A percentile compares a stretch with the other conserved stretches of the same genome.
These are phyloP conservation scores for Platypus cylindrus DNA, from an alignment of 2,888 invertebrate species.

Conservation along the genomic window DNA sequence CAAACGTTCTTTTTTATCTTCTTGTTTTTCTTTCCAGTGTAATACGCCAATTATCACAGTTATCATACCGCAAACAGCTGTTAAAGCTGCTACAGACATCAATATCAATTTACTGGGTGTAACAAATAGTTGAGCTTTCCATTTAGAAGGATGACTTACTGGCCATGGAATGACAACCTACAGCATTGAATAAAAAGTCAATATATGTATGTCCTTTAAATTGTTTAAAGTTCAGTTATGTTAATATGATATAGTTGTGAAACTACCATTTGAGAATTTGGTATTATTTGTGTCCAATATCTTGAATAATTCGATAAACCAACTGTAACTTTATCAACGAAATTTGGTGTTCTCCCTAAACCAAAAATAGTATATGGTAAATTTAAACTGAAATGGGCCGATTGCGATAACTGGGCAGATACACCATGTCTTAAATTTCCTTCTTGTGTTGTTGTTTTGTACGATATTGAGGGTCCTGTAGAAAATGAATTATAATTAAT, in stretches of 20 bases:
- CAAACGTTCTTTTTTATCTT: constrained; percentile 64
- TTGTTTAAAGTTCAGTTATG: too few relatives aligned
- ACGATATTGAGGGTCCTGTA: constrained; percentile 31
- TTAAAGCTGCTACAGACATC: constrained; percentile 79
- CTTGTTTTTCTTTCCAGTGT: constrained; percentile 80
- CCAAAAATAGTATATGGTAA: constrained; percentile 94
- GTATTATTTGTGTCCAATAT: constrained; percentile 86
- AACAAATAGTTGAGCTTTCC: constrained; percentile 87
- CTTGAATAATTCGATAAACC: constrained; percentile 58
- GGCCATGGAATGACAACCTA: constrained; percentile 70
- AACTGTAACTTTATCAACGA: constrained; percentile 80
- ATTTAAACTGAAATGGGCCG: constrained; percentile 85
- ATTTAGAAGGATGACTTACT: constrained; percentile 57
- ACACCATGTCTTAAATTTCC: constrained; percentile 67
- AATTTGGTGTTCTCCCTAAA: constrained; percentile 94
- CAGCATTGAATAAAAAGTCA: constrained; percentile 1
- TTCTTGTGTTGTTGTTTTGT: constrained; percentile 69
- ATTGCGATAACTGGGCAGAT: constrained; percentile 82
- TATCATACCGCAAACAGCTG: constrained; percentile 76
- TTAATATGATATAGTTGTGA: too few relatives aligned
- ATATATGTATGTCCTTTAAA: neutral
- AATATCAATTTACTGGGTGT: constrained; percentile 88
- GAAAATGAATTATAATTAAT: constrained; percentile 6
- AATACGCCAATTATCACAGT: constrained; percentile 72
- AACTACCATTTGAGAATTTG: constrained; percentile 95